A percentile compares a stretch with the other conserved stretches of the same genome.
Evolutionary conservation across 2,113 vertebrate genomes (phyloP).

Genomic region (Mastomys coucha): DNA sequence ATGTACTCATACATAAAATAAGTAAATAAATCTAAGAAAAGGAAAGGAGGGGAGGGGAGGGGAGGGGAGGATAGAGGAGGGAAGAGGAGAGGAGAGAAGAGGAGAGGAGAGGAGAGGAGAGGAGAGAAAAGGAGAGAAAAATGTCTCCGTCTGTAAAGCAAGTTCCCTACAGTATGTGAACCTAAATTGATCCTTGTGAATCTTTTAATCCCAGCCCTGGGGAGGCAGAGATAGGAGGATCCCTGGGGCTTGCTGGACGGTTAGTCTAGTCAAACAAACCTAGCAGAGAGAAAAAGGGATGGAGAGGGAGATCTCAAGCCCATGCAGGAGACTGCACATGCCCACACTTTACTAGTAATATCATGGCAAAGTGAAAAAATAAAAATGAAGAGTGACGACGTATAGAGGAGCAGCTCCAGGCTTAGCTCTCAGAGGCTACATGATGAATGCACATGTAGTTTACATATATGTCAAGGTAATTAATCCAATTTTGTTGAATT

Average conservation of each 20-base stretch:
- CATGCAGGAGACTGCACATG: not conserved
- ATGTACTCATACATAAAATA: too few species aligned
- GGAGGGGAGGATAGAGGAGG: too few species aligned
- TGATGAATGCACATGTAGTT: not conserved
- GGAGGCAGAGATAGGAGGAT: not conserved
- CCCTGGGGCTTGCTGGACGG: not conserved
- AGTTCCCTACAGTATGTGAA: not conserved
- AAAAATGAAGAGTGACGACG: not conserved
- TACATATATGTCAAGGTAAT: not conserved
- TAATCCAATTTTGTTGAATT: conserved; percentile 21
- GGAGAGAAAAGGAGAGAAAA: too few species aligned
- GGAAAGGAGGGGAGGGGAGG: too few species aligned
- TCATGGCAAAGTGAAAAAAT: not conserved
- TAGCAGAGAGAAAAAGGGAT: not conserved
- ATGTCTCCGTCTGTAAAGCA: not conserved
- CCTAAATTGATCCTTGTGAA: not conserved
- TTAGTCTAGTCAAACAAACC: not conserved
- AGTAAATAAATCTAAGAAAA: too few species aligned
- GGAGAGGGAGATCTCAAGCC: not conserved
- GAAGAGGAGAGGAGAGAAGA: too few species aligned
- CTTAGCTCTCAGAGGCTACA: not conserved
- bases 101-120: too few species aligned
- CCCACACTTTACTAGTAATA: not conserved
- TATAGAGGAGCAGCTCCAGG: not conserved
- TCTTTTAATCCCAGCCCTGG: too few species aligned